phyloP scores from a whole-genome alignment of 2,888 invertebrate species.

The Alitta virens region DNA sequence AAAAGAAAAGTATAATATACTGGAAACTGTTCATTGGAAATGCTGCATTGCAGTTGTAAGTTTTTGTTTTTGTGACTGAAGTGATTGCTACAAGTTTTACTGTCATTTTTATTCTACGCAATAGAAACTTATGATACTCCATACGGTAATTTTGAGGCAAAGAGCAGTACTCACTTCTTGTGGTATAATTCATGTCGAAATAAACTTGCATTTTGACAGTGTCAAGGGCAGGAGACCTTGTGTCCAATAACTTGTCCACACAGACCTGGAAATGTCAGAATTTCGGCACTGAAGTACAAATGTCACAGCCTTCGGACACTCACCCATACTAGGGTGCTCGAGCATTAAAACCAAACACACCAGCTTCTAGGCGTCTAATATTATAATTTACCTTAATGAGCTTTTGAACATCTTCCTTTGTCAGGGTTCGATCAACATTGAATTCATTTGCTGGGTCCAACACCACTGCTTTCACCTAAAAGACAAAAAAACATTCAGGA shows the following conservation, averaged over 20 bases:
- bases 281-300: background rate
- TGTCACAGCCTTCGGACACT: no score
- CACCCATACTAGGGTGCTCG: no score
- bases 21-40: no score
- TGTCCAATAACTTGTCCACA: constrained; percentile 53
- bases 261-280: constrained; percentile 50
- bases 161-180: constrained; percentile 43
- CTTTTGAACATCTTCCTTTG: constrained; percentile 58
- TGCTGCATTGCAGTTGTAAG: no score
- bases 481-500: no score
- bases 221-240: constrained; percentile 53
- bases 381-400: constrained; percentile 55
- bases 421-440: constrained; percentile 56
- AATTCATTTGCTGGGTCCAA: constrained; percentile 58
- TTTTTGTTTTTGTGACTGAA: no score
- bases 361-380: no score
- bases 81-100: no score
- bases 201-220: constrained; percentile 59
- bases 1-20: no score
- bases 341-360: background rate
- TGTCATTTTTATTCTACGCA: no score
- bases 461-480: constrained; percentile 56
- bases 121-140: no score
- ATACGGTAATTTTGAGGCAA: background rate
- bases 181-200: constrained; percentile 59